These are phyloP conservation scores for Therioaphis trifolii DNA, from an alignment of 2,888 invertebrate genomes.

Conservation along the genomic window DNA sequence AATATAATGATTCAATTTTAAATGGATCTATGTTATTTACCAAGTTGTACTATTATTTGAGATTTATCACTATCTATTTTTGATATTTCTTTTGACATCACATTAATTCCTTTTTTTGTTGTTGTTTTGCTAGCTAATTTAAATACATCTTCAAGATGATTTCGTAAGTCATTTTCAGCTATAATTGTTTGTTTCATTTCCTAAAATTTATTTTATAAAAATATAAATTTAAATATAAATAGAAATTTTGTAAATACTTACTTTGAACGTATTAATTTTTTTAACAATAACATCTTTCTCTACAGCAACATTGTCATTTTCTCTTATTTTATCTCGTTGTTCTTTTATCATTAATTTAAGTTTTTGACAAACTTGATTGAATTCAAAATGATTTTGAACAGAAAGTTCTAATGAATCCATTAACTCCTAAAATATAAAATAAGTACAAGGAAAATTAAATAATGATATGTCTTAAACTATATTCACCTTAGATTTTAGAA, in stretches of 20 bases:
- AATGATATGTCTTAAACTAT: neutral
- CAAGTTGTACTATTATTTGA: slow-evolving; percentile 47
- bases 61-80: slow-evolving; percentile 70
- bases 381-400: slow-evolving; percentile 85
- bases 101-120: slow-evolving; percentile 80
- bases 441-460: neutral
- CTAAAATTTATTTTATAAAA: slow-evolving; percentile 65
- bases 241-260: slow-evolving; percentile 42
- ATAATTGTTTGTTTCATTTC: slow-evolving; percentile 75
- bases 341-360: slow-evolving; percentile 85
- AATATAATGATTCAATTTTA: slow-evolving; percentile 20
- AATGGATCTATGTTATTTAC: neutral
- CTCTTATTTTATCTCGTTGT: slow-evolving; percentile 82
- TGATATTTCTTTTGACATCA: slow-evolving; percentile 79
- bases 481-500: slow-evolving; percentile 79
- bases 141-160: slow-evolving; percentile 76
- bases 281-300: slow-evolving; percentile 85
- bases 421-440: slow-evolving; percentile 72
- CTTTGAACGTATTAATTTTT: slow-evolving; percentile 75
- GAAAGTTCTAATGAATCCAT: slow-evolving; percentile 86
- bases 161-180: slow-evolving; percentile 71
- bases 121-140: slow-evolving; percentile 81
- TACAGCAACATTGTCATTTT: slow-evolving; percentile 85
- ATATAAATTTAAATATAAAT: slow-evolving; percentile 7
- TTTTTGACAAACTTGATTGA: slow-evolving; percentile 79